Base-by-base conservation (phyloP, 2,888 invertebrate genomes). In the Listrodromus nycthemerus region DNA sequence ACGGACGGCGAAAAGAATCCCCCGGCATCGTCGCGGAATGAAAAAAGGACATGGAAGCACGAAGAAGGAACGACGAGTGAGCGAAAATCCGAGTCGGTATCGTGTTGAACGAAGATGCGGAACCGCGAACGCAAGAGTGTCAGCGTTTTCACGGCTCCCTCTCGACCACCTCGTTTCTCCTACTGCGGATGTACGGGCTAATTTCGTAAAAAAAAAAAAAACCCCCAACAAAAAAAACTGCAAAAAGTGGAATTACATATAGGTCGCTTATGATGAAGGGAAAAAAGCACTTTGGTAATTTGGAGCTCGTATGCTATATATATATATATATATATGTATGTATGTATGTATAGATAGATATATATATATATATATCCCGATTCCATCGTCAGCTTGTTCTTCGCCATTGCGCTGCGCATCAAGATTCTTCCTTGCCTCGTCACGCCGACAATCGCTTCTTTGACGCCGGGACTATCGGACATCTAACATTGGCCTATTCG, bases 1-100 rank as follows among this genome's bases (percentile, higher is more conserved):
- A 7, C 24, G 55, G 55, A 67, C 63, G 78, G 86, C 87, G 87
- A 55, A 87, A 88, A 87, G 88, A 88, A 87, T 88, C 24, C 41
- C 86, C 84, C 89, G 85, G 87, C 88, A 91, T 88, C 87, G 89
- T 87, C 86, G 85, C 52, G 89, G 92, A 92, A 92, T 92, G 92
- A 92, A 92, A 92, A 92, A 91, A 90, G 89, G 91, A 37, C 89
- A 88, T 90, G 86, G 87, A 78, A 61, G 73, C 30, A 63, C 55
- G 84, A 86, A 66, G 69, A 79, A 55, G 52, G 41, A 75, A 55
- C 65, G 80, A 61, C 37, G 77, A 45, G 75, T 83, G 48, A 52
- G 52, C 52, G 61, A 63, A 13, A 21, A 52, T 45, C 75, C 52
- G 58, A 58, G 33, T n/a, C 48, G 52, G 70, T 16, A 27, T 61